A percentile compares a stretch with the other conserved stretches of the same genome.
Conservation (phyloP, 2,797 vertebrate genomes). For the Sciaenops ocellatus region DNA sequence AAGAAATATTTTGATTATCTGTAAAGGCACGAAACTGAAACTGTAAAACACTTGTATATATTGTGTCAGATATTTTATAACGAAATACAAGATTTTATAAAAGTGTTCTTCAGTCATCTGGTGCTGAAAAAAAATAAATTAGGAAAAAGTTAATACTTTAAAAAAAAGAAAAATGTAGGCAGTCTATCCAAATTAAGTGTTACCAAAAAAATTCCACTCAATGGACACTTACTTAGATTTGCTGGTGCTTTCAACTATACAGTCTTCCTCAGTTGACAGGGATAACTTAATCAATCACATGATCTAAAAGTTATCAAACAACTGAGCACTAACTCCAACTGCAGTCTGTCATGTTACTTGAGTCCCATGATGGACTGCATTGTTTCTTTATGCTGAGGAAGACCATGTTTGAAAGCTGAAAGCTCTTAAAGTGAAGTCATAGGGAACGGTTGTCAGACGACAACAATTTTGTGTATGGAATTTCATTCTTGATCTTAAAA, state of each 20-base stretch:
- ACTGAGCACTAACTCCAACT: not conserved
- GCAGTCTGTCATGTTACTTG: not conserved
- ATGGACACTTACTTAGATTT: not conserved
- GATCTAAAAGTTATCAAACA: not conserved
- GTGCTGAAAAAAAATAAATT: no score
- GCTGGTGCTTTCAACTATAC: not conserved
- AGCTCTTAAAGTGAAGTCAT: not conserved
- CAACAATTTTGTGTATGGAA: not conserved
- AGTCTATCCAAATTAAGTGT: no score
- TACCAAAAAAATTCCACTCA: not conserved
- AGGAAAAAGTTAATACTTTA: not conserved
- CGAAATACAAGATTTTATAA: not conserved
- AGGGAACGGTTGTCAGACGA: no score
- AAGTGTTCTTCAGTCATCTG: not conserved
- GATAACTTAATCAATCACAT: not conserved
- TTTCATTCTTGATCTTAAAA: not conserved
- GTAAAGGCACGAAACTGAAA: not conserved
- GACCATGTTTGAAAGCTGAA: not conserved
- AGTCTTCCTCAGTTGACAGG: not conserved
- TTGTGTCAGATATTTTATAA: not conserved
- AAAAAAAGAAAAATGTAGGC: no score
- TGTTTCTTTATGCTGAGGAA: not conserved
- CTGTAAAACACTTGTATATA: not conserved
- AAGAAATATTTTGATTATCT: not conserved
- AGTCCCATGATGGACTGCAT: not conserved